Evolutionary conservation across 1,140 invertebrate species (phyloP), one percentile per base, ranked within the genome.

Genomic region (Temnothorax nylanderi): DNA sequence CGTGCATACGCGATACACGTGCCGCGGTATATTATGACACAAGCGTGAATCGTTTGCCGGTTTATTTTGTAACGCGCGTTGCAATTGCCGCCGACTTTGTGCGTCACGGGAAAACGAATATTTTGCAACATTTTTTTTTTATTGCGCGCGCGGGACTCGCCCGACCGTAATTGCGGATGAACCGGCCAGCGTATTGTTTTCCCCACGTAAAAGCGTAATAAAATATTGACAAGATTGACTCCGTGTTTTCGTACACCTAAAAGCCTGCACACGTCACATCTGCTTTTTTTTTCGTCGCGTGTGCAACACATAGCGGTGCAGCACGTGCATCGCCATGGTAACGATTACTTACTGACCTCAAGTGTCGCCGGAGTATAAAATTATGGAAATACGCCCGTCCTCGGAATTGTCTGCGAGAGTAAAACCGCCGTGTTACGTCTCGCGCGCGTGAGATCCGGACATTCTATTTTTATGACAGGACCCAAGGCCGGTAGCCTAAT

Each of bases 401-500:
- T 65, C 49, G 26, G n/a, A 44, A 56, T n/a, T 21, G 67, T 74
- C 60, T 72, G 65, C 77, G 60, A 51, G 80, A 87, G 85, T 54
- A 74, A 37, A 21, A 60, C 18, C 74, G 76, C 84, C 2, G 74
- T 18, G n/a, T 90, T 89, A 65, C 7, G 37, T 37, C 51, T 49
- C 34, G 41, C 69, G 32, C 69, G 21, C 75, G 54, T 62, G 32
- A 3, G 47, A 85, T 75, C 56, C 56, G 47, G 71, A 64, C 62
- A 56, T 56, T 78, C 77, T 90, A 90, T 90, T 90, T 90, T 89
- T 87, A 67, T n/a, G 58, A 16, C 26, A 21, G 16, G 32, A 54
- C 32, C 32, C 85, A 89, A 89, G 89, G 89, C 54, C 88, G 64
- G 16, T 49, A 47, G 21, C 44, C 88, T 72, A 87, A 87, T 87